Evolutionary conservation across 2,888 invertebrate species (phyloP), one percentile per base, ranked within the genome.

Genomic region (Zele albiditarsus): DNA sequence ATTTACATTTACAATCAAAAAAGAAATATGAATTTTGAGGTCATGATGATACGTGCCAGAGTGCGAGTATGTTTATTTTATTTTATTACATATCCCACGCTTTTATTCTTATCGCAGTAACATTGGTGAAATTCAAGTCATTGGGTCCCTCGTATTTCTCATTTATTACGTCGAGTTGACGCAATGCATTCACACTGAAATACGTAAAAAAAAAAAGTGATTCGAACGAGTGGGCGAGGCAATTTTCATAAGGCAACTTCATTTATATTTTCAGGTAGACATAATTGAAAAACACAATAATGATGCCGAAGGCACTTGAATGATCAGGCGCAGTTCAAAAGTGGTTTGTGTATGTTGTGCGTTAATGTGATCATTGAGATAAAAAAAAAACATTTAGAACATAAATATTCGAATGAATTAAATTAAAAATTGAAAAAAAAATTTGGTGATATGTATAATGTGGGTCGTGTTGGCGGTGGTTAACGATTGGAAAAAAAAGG

Each of bases 31-130:
- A 53, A 53, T 53, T 53, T 53, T 53, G 53, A 20, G 53, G 20
- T 53, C n/a, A 53, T 53, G 53, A 20, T 20, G 20, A 20, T 53
- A 46, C 46, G n/a, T 46, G 3, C n/a, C 4, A n/a, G 16, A 46
- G 53, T 1, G 20, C n/a, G 53, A 20, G 53, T n/a, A 20, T 53
- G 0, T 20, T 53, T 10, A 38, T 63, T 31, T 38, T 20, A 33
- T 33, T 33, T 33, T 33, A 33, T 63, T 20, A 33, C 33, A 2
- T 63, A 63, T 33, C 63, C 31, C 53, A 68, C 28, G 46, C 46
- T 46, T 67, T 67, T 33, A 63, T 33, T 28, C 63, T 63, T 63
- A 63, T 63, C 33, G 31, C 33, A n/a, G 33, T 31, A 60, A 20
- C 20, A 31, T 62, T 28, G 5, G 31, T 62, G 16, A 31, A n/a